Evolutionary conservation across 1,140 invertebrate species (phyloP).

Genomic region (Psilanteris sp.): DNA sequence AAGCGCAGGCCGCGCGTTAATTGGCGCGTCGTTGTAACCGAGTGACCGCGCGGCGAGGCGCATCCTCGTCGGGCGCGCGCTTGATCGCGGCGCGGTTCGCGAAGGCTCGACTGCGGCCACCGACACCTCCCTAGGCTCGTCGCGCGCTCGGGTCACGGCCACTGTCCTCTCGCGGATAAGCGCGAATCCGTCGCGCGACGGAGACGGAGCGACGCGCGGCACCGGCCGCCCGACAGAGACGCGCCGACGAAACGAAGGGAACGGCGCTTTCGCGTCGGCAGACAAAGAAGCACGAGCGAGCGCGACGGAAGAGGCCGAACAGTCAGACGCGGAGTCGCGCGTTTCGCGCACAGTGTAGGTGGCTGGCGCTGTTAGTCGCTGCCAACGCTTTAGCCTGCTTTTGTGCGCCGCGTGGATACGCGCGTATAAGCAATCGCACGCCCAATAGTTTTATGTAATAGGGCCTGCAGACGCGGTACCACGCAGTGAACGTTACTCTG

Average conservation of each 20-base stretch:
- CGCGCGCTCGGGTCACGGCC: conserved; percentile 75
- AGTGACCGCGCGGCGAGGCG: too few species aligned
- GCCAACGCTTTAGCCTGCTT: conserved; percentile 3
- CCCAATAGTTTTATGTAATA: conserved; percentile 59
- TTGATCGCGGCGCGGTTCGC: too few species aligned
- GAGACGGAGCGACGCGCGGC: not conserved
- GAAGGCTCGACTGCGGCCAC: too few species aligned
- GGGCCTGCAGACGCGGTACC: conserved; percentile 18
- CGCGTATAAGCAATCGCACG: conserved; percentile 23
- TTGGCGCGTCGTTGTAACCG: too few species aligned
- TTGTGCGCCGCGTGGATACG: conserved; percentile 12
- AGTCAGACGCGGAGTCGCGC: conserved; percentile 12
- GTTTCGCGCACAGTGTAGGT: conserved; percentile 17
- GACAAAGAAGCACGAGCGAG: conserved; percentile 14
- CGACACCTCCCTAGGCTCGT: conserved; percentile 67
- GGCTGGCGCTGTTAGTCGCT: conserved; percentile 17
- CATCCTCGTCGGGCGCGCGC: too few species aligned
- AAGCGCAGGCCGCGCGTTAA: too few species aligned
- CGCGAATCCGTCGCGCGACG: conserved; percentile 30
- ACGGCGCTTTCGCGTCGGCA: conserved; percentile 9
- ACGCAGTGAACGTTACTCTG: conserved; percentile 12
- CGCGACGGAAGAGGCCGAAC: conserved; percentile 3
- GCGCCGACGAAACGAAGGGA: conserved; percentile 26
- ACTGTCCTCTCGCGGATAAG: conserved; percentile 73
- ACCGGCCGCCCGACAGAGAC: conserved; percentile 15